These are phyloP conservation scores for Bombyx huttoni DNA, from an alignment of 2,888 invertebrate species.

Conservation along the genomic window DNA sequence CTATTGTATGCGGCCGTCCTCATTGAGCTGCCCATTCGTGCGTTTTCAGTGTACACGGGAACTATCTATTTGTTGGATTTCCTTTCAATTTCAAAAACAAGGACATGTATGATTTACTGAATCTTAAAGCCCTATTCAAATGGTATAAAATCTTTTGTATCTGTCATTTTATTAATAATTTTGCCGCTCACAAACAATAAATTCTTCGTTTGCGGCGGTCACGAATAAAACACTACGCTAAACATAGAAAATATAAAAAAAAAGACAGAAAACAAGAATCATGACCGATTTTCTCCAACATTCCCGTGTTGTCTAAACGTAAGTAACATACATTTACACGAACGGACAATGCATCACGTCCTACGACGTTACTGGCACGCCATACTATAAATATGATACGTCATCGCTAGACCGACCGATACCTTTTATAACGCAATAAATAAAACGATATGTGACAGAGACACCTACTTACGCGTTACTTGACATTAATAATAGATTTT, in stretches of 20 bases:
- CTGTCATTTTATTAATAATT: background rate
- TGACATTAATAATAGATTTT: background rate
- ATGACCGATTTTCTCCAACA: background rate
- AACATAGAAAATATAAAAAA: background rate
- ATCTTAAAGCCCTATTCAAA: background rate
- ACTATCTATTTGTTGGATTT: conserved; percentile 15
- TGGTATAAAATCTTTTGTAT: background rate
- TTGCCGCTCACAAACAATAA: background rate
- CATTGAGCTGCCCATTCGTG: conserved; percentile 42
- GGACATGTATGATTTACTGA: background rate
- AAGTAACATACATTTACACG: conserved; percentile 31
- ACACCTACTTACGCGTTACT: conserved; percentile 44
- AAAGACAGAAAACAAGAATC: background rate
- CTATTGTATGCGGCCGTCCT: conserved; percentile 42
- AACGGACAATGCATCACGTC: conserved; percentile 46
- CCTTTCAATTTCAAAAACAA: conserved; percentile 3
- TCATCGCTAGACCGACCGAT: conserved; percentile 38
- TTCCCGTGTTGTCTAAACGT: conserved; percentile 9
- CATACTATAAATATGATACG: conserved; percentile 57
- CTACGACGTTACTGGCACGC: conserved; percentile 34
- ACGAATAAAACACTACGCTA: background rate
- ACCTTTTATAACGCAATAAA: conserved; percentile 54
- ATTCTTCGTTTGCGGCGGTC: no score
- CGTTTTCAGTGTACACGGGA: conserved; percentile 16
- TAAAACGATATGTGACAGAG: conserved; percentile 36